Percentiles rank a stretch among this genome's conserved stretches.
Evolutionary conservation across 2,113 vertebrate genomes (phyloP).

Genomic region (Phaethornis superciliosus): DNA sequence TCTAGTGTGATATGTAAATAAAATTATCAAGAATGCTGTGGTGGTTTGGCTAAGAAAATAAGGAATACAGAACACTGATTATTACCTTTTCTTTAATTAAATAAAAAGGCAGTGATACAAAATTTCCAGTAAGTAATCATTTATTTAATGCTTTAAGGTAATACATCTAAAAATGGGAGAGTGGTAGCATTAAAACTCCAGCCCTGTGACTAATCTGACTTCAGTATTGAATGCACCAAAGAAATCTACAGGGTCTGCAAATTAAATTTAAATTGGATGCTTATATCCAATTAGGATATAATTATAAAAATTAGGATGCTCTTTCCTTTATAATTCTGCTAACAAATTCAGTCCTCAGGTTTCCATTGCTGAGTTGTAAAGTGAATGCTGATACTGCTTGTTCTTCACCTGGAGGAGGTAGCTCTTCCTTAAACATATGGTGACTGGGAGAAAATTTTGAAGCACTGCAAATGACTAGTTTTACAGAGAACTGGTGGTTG

Average conservation of each 20-base stretch:
- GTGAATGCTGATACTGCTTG: not conserved
- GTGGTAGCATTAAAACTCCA: not conserved
- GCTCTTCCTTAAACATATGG: accelerated
- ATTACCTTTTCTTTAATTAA: not conserved
- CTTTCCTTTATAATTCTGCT: not conserved
- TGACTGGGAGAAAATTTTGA: not conserved
- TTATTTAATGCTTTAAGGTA: not conserved
- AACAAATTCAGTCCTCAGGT: not conserved
- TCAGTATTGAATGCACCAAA: not conserved
- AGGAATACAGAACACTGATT: not conserved
- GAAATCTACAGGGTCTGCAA: not conserved
- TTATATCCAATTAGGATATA: no score
- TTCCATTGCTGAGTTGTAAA: not conserved
- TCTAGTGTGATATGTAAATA: not conserved
- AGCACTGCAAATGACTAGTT: not conserved
- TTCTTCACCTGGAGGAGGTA: not conserved
- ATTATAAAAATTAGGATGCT: not conserved
- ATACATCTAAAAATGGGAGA: not conserved
- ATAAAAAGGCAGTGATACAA: not conserved
- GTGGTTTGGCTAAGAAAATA: not conserved
- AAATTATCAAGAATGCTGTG: not conserved
- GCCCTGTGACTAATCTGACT: not conserved
- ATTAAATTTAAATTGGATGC: not conserved
- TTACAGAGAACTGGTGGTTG: not conserved
- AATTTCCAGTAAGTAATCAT: not conserved